Percentiles rank a stretch among this genome's conserved stretches.
Conservation (phyloP, 2,797 vertebrate species). For the Aldrovandia affinis region DNA sequence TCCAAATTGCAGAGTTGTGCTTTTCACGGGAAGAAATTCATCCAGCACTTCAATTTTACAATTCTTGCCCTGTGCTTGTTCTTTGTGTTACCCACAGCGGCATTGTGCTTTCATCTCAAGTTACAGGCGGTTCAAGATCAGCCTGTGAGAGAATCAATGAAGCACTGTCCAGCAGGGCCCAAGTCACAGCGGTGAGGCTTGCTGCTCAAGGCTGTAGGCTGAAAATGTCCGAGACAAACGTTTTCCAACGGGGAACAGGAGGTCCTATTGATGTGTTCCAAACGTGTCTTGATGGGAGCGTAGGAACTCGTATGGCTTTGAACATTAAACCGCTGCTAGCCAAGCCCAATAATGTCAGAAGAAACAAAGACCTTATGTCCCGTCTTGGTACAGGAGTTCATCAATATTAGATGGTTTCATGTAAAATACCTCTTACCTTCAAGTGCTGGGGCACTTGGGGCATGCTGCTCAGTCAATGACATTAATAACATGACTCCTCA, state of each 20-base stretch:
- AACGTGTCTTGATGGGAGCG: no score
- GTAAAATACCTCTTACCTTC: background rate
- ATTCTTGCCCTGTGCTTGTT: background rate
- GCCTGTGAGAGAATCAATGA: background rate
- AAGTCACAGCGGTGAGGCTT: background rate
- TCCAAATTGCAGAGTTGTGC: no score
- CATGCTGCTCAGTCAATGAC: slow-evolving; percentile 7
- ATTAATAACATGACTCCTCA: background rate
- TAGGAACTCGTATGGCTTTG: background rate
- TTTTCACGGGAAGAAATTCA: no score
- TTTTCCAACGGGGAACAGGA: background rate
- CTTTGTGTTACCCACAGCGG: background rate
- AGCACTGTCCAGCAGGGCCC: background rate
- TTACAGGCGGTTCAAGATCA: background rate
- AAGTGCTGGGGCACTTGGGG: background rate
- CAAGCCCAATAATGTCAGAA: background rate
- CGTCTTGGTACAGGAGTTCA: background rate
- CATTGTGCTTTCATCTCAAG: background rate
- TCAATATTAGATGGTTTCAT: background rate
- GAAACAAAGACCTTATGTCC: background rate
- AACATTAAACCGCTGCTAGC: background rate
- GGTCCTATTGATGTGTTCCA: no score
- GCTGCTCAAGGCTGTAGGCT: background rate
- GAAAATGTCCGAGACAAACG: background rate
- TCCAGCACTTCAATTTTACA: no score